Conservation (phyloP, 2,113 vertebrate genomes). For the Climacteris rufus region DNA sequence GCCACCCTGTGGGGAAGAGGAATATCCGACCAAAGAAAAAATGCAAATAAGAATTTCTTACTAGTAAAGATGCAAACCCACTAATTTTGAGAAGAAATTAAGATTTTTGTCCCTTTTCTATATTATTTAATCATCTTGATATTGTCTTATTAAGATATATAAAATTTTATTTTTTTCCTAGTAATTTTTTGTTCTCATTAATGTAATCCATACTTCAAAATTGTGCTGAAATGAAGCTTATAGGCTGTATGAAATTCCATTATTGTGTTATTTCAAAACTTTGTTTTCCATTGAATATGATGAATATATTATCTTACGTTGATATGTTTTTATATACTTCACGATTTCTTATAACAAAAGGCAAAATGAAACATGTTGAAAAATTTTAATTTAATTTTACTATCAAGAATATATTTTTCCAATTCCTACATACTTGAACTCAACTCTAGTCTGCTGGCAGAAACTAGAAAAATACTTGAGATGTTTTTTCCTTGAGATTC, state of each 20-base stretch:
- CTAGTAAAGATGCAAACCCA: not conserved
- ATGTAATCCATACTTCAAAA: not conserved
- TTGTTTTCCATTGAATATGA: not conserved
- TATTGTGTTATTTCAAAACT: not conserved
- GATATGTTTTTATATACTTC: not conserved
- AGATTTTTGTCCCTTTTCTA: not conserved
- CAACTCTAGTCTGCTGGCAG: not conserved
- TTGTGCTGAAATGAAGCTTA: not conserved
- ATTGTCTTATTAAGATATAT: not conserved
- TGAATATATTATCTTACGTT: not conserved
- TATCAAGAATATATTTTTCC: not conserved
- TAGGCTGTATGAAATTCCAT: not conserved
- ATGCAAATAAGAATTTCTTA: not conserved
- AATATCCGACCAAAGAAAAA: not conserved
- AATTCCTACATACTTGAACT: not conserved
- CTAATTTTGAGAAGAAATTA: not conserved
- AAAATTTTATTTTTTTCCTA: not conserved
- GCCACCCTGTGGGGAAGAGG: conserved; percentile 62
- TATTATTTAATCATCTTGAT: not conserved
- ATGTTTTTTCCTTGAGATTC: not conserved
- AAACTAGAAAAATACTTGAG: not conserved
- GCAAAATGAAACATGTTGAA: not conserved
- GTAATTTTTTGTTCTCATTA: not conserved
- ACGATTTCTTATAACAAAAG: not conserved
- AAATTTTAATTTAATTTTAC: not conserved